Base-by-base conservation (phyloP, 2,888 invertebrate species). In the Hylaea fasciaria region DNA sequence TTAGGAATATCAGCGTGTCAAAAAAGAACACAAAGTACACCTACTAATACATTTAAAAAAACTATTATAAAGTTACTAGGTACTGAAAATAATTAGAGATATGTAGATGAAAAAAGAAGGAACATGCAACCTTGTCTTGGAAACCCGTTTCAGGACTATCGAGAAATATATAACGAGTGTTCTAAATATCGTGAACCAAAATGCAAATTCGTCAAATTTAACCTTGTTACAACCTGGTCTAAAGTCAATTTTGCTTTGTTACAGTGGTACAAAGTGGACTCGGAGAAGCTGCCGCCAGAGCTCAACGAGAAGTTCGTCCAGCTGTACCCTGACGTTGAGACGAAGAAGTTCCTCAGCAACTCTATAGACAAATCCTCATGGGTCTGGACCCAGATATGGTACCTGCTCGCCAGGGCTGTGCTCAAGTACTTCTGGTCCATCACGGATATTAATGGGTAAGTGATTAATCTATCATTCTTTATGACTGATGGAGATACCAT, bases 381-480 rank as follows among this genome's bases (percentile, higher is more conserved):
- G 94, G 89, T 98, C 58, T 95, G 97, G 89, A 95, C 96, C 28
- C 98, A 99, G 87, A 93, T 98, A 65, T 98, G 97, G 95, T 97
- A 98, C 88, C 94, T 97, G 39, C 74, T 99, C 39, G 97, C 96
- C 13, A 96, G 96, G 75, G 94, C 96, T n/a, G 89, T 98, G 41
- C 93, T 99, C 16, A 95, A 96, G 67, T 95, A 96, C 89, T 98
- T 99, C 91, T 96, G 98, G 95, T 97, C 98, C 32, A 96, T 97
- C 83, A 99, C 99, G 1, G 98, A 98, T 72, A 97, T 98, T 69
- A 99, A 99, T 91, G 98, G 98, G 95, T 97, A 87, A 94, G 95
- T 94, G 29, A 22, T 17, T 44, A 28, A n/a, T 22, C 17, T 9
- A 22, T 16, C 52, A 29, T 51, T 29, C 10, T 49, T 17, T n/a